Evolutionary conservation across 2,888 invertebrate genomes (phyloP).

Genomic region (Oxyscelio sp.): DNA sequence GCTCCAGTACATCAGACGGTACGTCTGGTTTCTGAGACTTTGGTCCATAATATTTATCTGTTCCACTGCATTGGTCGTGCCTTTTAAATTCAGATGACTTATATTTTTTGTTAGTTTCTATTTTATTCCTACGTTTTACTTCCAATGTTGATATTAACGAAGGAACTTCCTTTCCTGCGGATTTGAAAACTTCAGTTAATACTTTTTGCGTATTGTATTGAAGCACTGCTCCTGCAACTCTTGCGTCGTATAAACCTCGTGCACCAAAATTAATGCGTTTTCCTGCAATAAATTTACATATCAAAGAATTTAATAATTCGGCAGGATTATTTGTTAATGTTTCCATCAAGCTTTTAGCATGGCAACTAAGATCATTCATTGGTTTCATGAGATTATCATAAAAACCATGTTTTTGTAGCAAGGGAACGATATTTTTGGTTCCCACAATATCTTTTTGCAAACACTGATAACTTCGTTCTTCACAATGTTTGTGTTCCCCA

Average conservation of each 20-base stretch:
- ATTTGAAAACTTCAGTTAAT: neutral
- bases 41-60: no score
- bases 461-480: no score
- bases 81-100: no score
- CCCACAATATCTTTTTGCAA: no score
- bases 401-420: no score
- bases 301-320: no score
- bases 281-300: constrained; percentile 28
- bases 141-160: neutral
- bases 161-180: constrained; percentile 1
- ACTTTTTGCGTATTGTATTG: constrained; percentile 4
- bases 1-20: constrained; percentile 19
- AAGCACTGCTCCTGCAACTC: constrained; percentile 8
- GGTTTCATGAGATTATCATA: no score
- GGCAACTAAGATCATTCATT: no score
- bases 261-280: constrained; percentile 31
- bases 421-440: neutral
- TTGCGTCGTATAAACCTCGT: constrained; percentile 11
- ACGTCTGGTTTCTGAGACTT: neutral
- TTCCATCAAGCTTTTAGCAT: neutral
- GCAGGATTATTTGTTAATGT: no score
- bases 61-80: no score
- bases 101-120: no score
- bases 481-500: constrained; percentile 49
- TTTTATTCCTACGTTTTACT: neutral